Evolutionary conservation across 2,888 invertebrate genomes (phyloP).

Genomic region (Lottia scabra): DNA sequence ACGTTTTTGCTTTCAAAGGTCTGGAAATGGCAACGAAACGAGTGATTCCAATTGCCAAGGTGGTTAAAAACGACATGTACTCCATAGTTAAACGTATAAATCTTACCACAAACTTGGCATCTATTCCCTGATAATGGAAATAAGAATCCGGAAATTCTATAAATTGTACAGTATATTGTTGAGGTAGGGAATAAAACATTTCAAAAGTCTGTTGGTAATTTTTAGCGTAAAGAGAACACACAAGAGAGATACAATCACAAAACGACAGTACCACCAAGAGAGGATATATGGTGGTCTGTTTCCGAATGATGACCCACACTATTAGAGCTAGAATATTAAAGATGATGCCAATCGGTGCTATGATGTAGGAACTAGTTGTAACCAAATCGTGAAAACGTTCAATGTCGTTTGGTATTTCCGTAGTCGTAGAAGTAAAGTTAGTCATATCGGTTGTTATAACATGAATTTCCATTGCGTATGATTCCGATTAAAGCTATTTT

Average conservation of each 20-base stretch:
- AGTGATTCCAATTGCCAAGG: neutral
- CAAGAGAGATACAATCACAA: neutral
- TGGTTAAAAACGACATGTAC: neutral
- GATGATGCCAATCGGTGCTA: neutral
- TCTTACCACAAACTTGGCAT: neutral
- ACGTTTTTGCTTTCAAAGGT: neutral
- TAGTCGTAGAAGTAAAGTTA: no score
- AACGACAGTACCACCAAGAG: neutral
- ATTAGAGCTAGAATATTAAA: neutral
- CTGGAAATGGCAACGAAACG: neutral
- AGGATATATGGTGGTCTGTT: neutral
- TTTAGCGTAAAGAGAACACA: conserved; percentile 1
- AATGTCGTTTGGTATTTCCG: neutral
- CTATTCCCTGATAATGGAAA: neutral
- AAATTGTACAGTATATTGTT: neutral
- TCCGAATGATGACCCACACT: neutral
- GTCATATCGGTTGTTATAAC: no score
- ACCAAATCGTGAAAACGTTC: neutral
- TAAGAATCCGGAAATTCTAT: neutral
- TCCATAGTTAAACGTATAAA: neutral
- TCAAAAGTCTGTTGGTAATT: neutral
- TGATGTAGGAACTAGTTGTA: neutral
- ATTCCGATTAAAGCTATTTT: no score
- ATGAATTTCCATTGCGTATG: no score
- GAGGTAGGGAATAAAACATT: neutral